A percentile compares a stretch with the other conserved stretches of the same genome.
These are phyloP conservation scores for Ormia ochracea DNA, from an alignment of 2,888 invertebrate genomes.

Conservation along the genomic window DNA sequence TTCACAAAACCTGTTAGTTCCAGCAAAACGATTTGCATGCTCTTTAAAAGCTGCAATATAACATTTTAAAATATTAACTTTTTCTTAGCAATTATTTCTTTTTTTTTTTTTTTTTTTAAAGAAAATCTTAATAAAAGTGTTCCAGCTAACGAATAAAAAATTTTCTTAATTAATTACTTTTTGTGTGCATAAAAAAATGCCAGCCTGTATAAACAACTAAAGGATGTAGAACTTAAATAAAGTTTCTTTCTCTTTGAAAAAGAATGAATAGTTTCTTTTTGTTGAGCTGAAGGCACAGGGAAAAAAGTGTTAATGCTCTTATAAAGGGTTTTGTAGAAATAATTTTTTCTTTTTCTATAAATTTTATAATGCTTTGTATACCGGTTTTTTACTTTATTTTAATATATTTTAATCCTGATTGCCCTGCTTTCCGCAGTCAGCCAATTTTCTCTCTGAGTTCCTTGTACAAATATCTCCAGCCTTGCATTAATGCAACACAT, in stretches of 20 bases:
- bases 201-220: slow-evolving; percentile 16
- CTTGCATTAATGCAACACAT: slow-evolving; percentile 54
- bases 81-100: neutral
- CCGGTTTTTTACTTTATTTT: neutral
- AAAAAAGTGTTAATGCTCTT: slow-evolving; percentile 36
- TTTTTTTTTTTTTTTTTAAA: neutral
- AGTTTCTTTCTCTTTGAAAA: slow-evolving; percentile 8
- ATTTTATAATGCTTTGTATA: slow-evolving; percentile 14
- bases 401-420: too few relatives aligned
- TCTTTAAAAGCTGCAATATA: neutral
- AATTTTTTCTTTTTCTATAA: neutral
- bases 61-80: slow-evolving; percentile 33
- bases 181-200: slow-evolving; percentile 11
- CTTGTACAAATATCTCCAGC: slow-evolving; percentile 54
- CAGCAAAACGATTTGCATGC: slow-evolving; percentile 31
- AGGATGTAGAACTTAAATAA: slow-evolving; percentile 26
- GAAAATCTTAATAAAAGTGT: neutral
- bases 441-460: slow-evolving; percentile 30
- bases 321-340: neutral
- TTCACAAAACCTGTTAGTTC: neutral
- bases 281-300: neutral
- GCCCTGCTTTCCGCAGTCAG: neutral
- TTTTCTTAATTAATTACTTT: slow-evolving; percentile 45
- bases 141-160: slow-evolving; percentile 5
- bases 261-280: neutral